Percentiles rank a stretch among this genome's conserved stretches.
Conservation (phyloP, 2,113 vertebrate species). For the Narcine bancroftii region DNA sequence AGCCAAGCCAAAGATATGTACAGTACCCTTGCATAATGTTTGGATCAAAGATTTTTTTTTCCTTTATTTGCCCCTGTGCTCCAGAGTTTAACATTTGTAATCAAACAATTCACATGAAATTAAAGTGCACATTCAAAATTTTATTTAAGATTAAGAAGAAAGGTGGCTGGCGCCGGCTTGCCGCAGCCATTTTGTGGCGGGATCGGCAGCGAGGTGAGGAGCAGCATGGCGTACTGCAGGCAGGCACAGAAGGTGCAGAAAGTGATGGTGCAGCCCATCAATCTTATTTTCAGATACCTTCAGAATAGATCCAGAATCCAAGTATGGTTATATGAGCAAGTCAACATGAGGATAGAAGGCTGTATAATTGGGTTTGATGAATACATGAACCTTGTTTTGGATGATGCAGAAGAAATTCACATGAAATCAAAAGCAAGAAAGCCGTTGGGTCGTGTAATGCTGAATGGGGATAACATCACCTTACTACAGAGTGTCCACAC, state of each 20-base stretch:
- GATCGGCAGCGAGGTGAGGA: no score
- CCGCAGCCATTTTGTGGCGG: no score
- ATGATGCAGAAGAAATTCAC: conserved; percentile 93
- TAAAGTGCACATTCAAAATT: no score
- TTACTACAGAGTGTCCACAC: conserved; percentile 85
- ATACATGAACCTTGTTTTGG: conserved; percentile 95
- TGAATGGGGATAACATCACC: conserved; percentile 97
- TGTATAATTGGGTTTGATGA: conserved; percentile 99
- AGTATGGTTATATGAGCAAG: conserved; percentile 96
- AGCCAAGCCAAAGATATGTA: no score
- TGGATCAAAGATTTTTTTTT: no score
- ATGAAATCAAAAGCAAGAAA: conserved; percentile 96
- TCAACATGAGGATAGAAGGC: conserved; percentile 97
- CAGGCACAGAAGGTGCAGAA: conserved; percentile 96
- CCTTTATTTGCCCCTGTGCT: no score
- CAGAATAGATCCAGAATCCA: conserved; percentile 93
- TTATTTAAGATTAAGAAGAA: no score
- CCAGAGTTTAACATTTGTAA: no score
- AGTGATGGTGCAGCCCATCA: conserved; percentile 97
- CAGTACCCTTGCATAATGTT: no score
- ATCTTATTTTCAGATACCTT: conserved; percentile 94
- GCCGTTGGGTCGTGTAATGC: conserved; percentile 92
- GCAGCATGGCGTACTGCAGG: conserved; percentile 77
- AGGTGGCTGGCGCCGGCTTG: no score
- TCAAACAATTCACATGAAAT: no score